A percentile compares a stretch with the other conserved stretches of the same genome.
Conservation (phyloP, 2,888 invertebrate genomes). For the Xylota segnis region DNA sequence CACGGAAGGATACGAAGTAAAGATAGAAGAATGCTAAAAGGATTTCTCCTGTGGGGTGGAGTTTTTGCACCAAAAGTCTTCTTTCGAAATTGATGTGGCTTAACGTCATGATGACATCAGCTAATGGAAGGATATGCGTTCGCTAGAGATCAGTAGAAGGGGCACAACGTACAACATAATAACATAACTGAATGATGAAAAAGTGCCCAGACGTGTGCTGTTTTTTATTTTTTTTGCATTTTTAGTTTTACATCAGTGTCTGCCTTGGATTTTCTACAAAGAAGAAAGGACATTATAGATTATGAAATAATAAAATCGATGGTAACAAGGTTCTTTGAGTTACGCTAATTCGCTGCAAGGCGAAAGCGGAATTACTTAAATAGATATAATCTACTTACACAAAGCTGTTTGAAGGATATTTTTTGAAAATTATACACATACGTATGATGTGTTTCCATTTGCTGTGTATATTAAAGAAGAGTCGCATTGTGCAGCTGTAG, state of each 20-base stretch:
- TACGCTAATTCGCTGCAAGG: neutral
- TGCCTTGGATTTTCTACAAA: constrained; percentile 24
- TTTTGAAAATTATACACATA: neutral
- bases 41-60: constrained; percentile 48
- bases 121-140: constrained; percentile 72
- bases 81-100: constrained; percentile 73
- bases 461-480: too few relatives aligned
- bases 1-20: constrained; percentile 53
- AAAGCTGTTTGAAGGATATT: neutral
- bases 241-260: neutral
- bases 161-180: constrained; percentile 50
- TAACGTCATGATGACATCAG: constrained; percentile 70
- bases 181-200: constrained; percentile 60
- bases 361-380: neutral
- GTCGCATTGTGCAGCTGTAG: too few relatives aligned
- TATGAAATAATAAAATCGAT: constrained; percentile 28
- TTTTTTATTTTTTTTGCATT: constrained; percentile 29
- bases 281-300: neutral
- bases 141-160: constrained; percentile 48
- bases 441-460: too few relatives aligned
- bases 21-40: constrained; percentile 70
- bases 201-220: constrained; percentile 54
- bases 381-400: neutral
- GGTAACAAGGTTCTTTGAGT: constrained; percentile 1
- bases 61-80: constrained; percentile 67